phyloP scores from a whole-genome alignment of 1,140 invertebrate genomes.

The Drosophila bifasciata region DNA sequence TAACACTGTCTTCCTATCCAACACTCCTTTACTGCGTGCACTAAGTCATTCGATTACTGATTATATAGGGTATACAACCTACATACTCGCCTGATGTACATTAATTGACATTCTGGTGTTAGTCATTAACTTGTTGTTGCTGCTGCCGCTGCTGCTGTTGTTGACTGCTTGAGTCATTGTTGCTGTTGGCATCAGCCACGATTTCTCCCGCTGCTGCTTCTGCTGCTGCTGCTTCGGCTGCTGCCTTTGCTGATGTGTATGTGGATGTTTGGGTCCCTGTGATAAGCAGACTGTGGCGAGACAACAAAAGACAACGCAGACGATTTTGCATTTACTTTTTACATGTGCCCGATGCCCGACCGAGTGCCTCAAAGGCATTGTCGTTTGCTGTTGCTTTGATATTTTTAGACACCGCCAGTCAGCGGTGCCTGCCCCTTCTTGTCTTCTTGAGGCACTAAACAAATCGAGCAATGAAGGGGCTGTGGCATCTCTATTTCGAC shows the following conservation, averaged over 20 bases:
- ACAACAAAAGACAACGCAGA: constrained; percentile 78
- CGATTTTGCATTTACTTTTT: constrained; percentile 70
- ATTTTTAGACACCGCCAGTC: constrained; percentile 66
- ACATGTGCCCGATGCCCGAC: constrained; percentile 37
- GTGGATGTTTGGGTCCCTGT: constrained; percentile 20
- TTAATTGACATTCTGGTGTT: constrained; percentile 61
- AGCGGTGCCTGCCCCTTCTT: constrained; percentile 3
- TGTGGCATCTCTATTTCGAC: no score
- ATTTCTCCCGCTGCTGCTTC: constrained; percentile 1
- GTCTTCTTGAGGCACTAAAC: constrained; percentile 12
- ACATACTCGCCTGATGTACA: constrained; percentile 9
- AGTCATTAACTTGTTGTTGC: constrained; percentile 60
- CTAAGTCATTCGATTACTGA: no score
- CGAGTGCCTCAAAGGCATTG: constrained; percentile 27
- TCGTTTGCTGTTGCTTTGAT: constrained; percentile 41
- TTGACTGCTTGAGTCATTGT: constrained; percentile 18
- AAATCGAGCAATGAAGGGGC: not conserved
- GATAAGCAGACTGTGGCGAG: constrained; percentile 80
- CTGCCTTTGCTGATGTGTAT: not conserved
- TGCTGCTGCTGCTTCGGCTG: constrained; percentile 25
- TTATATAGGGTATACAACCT: not conserved
- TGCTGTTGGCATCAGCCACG: constrained; percentile 19
- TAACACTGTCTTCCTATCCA: no score
- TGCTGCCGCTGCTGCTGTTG: constrained; percentile 3
- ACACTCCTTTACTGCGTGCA: no score